phyloP scores from a whole-genome alignment of 2,888 invertebrate genomes.

The Caenorhabditis japonica region DNA sequence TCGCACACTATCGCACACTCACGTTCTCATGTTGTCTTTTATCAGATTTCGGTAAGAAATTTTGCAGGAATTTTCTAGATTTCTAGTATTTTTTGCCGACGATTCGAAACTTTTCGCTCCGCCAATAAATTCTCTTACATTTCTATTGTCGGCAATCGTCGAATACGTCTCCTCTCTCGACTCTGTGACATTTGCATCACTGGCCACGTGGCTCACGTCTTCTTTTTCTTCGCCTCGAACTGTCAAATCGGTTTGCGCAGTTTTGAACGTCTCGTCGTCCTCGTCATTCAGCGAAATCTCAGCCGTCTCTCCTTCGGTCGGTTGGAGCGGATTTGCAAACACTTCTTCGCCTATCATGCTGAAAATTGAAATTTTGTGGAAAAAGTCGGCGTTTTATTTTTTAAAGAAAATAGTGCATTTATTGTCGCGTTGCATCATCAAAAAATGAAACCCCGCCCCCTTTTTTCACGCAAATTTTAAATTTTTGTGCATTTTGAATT shows the following conservation, averaged over 20 bases:
- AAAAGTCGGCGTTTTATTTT: too few relatives aligned
- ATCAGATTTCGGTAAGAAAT: too few relatives aligned
- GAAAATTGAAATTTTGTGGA: too few relatives aligned
- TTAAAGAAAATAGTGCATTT: too few relatives aligned
- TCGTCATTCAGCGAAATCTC: conserved; percentile 41
- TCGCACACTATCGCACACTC: too few relatives aligned
- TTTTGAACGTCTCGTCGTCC: conserved; percentile 22
- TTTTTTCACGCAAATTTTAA: too few relatives aligned
- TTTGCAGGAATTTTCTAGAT: too few relatives aligned
- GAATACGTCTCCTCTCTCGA: conserved; percentile 45
- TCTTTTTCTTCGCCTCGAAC: conserved; percentile 8
- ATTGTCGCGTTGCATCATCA: too few relatives aligned
- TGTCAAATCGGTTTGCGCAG: conserved; percentile 29
- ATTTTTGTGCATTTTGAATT: background rate
- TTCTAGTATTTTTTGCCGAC: background rate
- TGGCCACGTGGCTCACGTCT: background rate
- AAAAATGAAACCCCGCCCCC: too few relatives aligned
- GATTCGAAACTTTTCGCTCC: background rate
- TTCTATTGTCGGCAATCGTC: conserved; percentile 37
- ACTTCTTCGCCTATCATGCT: conserved; percentile 54
- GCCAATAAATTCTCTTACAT: conserved; percentile 14
- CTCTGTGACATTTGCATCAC: background rate
- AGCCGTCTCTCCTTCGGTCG: conserved; percentile 7
- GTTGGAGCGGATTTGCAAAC: conserved; percentile 44
- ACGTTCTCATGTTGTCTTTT: too few relatives aligned